phyloP scores from a whole-genome alignment of 2,888 invertebrate genomes.

The Eupithecia subumbrata region DNA sequence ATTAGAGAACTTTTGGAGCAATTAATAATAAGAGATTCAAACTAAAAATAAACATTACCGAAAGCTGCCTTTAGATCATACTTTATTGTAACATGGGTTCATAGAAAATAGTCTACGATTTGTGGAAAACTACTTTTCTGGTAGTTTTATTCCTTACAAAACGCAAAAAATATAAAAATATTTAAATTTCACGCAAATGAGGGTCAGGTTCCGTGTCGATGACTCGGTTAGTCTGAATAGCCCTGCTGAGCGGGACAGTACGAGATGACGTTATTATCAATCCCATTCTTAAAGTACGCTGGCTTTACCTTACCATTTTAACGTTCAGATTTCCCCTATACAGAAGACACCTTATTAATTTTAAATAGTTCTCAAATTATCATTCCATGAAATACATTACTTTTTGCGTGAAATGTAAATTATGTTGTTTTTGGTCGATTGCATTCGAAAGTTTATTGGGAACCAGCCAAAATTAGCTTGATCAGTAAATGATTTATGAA shows the following conservation, averaged over 20 bases:
- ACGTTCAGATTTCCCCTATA: slow-evolving; percentile 24
- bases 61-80: too few relatives aligned
- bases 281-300: neutral
- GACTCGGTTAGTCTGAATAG: too few relatives aligned
- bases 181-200: too few relatives aligned
- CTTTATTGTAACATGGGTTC: too few relatives aligned
- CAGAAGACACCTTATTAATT: slow-evolving; percentile 19
- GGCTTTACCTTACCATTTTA: slow-evolving; percentile 19
- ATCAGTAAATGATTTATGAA: slow-evolving; percentile 12
- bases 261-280: neutral
- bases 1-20: too few relatives aligned
- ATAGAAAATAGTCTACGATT: too few relatives aligned
- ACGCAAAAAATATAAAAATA: too few relatives aligned
- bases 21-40: too few relatives aligned
- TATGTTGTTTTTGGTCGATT: slow-evolving; percentile 32
- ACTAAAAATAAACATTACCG: too few relatives aligned
- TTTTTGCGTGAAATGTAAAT: slow-evolving; percentile 18
- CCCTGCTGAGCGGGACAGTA: neutral
- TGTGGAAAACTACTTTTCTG: too few relatives aligned
- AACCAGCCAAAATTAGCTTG: slow-evolving; percentile 11
- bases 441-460: slow-evolving; percentile 6
- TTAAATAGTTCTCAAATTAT: slow-evolving; percentile 35
- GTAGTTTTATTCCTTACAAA: too few relatives aligned
- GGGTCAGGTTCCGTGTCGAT: too few relatives aligned
- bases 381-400: slow-evolving; percentile 38